Base-by-base conservation (phyloP, 2,888 invertebrate genomes). In the Drosophila multiciliata region DNA sequence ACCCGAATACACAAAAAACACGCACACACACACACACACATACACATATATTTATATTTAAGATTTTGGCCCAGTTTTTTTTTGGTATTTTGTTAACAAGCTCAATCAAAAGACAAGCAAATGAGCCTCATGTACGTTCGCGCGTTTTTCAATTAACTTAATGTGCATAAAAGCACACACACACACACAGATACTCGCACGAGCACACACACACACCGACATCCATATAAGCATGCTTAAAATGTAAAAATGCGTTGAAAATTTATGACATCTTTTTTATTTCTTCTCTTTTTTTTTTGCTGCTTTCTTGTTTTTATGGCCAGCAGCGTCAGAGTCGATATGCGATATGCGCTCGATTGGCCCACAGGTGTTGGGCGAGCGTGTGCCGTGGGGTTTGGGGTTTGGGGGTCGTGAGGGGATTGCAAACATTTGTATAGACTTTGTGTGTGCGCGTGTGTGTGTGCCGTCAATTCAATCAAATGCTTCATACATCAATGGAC, bases 401-500 rank as follows among this genome's bases (percentile, higher is more conserved):
- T 12, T n/a, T n/a, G 42, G 40, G 17, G 32, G 20, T n/a, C 4
- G 3, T 11, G 32, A 11, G 11, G 40, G 15, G 23, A 23, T 45
- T 45, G 20, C 45, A 23, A 33, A 12, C 11, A 36, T 33, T 52
- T 52, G 20, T 50, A 60, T 26, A 20, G 60, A 60, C 36, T 55
- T 36, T 55, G 62, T 53, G 58, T 59, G 60, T 42, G 66, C 15
- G 54, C 11, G n/a, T 59, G 23, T 59, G 65, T 64, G 59, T 66
- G 69, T 53, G 73, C 89, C 89, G 87, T 87, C 87, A 87, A 89
- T 87, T 89, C 90, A 87, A 87, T 87, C 90, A 89, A 90, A 87
- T 84, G 89, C 77, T 90, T 90, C 87, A 87, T 87, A 89, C 89
- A 90, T 87, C 87, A 87, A 89, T 83, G 82, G 77, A 60, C 76